Percentiles rank a stretch among this genome's conserved stretches.
Evolutionary conservation across 2,797 vertebrate genomes (phyloP).

Genomic region (Peromyscus nudipes): DNA sequence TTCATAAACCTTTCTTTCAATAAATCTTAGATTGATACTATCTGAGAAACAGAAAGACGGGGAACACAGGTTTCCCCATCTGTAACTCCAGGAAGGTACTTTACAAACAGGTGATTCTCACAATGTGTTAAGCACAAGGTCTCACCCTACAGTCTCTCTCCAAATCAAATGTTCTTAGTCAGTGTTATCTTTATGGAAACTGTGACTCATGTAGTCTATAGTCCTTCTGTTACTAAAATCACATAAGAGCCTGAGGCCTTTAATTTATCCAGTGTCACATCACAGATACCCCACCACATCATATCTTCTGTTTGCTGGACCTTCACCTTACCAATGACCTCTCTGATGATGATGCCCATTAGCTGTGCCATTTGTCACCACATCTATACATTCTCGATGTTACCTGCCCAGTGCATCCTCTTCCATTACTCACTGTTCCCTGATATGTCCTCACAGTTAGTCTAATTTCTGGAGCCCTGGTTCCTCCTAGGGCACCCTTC

Average conservation of each 20-base stretch:
- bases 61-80: no score
- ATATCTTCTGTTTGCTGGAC: not conserved
- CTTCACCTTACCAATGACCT: not conserved
- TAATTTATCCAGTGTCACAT: not conserved
- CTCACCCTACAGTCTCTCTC: not conserved
- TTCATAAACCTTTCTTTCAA: not conserved
- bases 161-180: not conserved
- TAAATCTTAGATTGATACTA: not conserved
- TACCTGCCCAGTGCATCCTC: not conserved
- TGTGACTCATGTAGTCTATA: not conserved
- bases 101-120: not conserved
- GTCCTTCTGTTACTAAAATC: not conserved
- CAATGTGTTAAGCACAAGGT: not conserved
- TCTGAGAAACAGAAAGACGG: not conserved
- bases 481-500: not conserved
- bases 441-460: not conserved
- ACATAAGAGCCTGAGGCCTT: not conserved
- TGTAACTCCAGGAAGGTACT: not conserved
- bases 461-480: no score
- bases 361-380: not conserved
- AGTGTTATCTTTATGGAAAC: not conserved
- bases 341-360: no score
- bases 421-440: rapidly evolving
- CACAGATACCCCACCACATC: not conserved
- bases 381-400: not conserved